phyloP scores from a whole-genome alignment of 2,888 invertebrate genomes.

The Himalopsyche japonica region DNA sequence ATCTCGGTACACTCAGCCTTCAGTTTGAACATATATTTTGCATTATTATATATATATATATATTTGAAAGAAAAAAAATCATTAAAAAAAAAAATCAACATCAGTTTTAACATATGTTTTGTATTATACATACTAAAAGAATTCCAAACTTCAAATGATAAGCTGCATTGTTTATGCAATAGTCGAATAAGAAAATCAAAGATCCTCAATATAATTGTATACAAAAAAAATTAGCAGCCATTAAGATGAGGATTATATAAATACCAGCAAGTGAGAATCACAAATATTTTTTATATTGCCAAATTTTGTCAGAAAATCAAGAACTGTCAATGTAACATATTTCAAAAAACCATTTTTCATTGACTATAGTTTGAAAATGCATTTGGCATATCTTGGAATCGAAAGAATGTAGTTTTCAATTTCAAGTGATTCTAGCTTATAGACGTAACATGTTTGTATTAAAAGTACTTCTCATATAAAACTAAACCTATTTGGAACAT shows the following conservation, averaged over 20 bases:
- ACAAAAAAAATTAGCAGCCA: not conserved
- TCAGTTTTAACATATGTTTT: no score
- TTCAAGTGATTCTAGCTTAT: not conserved
- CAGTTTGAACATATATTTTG: no score
- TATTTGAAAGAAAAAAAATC: no score
- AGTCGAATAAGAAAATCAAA: no score
- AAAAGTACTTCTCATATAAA: constrained; percentile 30
- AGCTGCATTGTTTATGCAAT: no score
- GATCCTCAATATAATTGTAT: no score
- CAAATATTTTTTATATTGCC: not conserved
- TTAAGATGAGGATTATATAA: not conserved
- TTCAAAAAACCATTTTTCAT: not conserved
- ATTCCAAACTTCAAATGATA: no score
- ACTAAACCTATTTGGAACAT: constrained; percentile 22
- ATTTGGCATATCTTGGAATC: not conserved
- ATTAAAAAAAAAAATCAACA: no score
- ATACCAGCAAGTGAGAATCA: not conserved
- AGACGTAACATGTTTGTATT: constrained; percentile 2
- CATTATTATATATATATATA: no score
- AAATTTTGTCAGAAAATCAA: not conserved
- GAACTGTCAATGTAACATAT: not conserved
- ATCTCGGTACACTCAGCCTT: no score
- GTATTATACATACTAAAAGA: no score
- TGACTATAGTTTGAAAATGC: not conserved
- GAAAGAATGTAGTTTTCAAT: not conserved